Evolutionary conservation across 2,888 invertebrate species (phyloP).

Genomic region (Cheilosia scutellata): DNA sequence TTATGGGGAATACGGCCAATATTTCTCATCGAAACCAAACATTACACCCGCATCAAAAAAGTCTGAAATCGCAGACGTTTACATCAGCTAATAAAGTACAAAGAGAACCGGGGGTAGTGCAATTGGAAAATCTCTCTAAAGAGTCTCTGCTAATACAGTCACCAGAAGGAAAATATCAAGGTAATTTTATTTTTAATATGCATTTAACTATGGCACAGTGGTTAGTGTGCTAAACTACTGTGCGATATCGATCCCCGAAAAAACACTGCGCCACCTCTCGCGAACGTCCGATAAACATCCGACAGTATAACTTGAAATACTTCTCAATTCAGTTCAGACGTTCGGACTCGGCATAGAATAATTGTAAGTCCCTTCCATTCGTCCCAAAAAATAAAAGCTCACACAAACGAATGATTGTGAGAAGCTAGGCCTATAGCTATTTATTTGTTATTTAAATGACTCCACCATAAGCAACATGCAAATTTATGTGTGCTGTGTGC

Average conservation of each 20-base stretch:
- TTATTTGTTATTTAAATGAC: no score
- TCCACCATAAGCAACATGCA: no score
- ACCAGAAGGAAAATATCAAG: constrained; percentile 82
- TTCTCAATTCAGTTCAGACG: neutral
- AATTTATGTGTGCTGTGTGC: no score
- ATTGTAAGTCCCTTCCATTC: neutral
- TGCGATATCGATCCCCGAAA: neutral
- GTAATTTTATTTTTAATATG: constrained; percentile 75
- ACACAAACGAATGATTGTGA: no score
- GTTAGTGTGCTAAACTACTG: neutral
- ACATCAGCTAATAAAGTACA: constrained; percentile 63
- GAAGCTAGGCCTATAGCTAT: no score
- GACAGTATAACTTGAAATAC: no score
- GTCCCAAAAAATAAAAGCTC: no score
- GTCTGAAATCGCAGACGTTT: constrained; percentile 64
- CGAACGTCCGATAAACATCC: no score
- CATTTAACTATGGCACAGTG: no score
- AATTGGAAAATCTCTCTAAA: constrained; percentile 80
- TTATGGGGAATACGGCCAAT: constrained; percentile 49
- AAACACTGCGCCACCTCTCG: neutral
- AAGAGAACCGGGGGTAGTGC: constrained; percentile 74
- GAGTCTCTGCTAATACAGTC: constrained; percentile 82
- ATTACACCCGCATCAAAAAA: constrained; percentile 59
- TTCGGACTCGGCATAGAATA: neutral
- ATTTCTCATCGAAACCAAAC: constrained; percentile 52